These are phyloP conservation scores for Drosophila arizonae DNA, from an alignment of 1,140 invertebrate species.

Conservation along the genomic window DNA sequence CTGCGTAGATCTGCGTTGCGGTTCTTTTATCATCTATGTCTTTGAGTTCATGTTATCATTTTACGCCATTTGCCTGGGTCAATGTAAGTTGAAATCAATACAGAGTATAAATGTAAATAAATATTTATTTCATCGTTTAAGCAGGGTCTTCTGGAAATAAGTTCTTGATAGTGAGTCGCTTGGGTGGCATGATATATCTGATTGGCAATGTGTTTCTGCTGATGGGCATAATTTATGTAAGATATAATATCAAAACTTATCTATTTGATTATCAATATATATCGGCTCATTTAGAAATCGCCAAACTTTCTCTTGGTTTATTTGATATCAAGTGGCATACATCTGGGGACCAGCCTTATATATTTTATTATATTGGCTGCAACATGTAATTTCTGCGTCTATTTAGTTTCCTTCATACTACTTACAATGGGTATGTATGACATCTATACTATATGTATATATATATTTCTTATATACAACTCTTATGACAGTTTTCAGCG, in stretches of 20 bases:
- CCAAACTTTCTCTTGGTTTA: constrained; percentile 1
- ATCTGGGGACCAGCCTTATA: neutral
- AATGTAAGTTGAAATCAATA: constrained; percentile 34
- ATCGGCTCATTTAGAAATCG: constrained; percentile 2
- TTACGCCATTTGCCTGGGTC: constrained; percentile 38
- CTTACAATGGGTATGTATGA: neutral
- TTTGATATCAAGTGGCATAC: neutral
- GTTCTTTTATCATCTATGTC: constrained; percentile 18
- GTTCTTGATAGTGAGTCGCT: constrained; percentile 1
- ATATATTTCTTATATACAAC: neutral
- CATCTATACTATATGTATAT: neutral
- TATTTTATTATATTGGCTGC: neutral
- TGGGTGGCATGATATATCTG: constrained; percentile 41
- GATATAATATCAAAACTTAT: neutral
- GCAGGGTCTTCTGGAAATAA: neutral
- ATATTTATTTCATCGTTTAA: neutral
- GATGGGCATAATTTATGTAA: constrained; percentile 37
- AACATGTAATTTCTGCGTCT: neutral
- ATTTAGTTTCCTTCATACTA: neutral
- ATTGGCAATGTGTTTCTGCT: constrained; percentile 41
- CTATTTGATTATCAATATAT: neutral
- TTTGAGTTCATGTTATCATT: constrained; percentile 21
- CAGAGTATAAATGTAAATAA: neutral
- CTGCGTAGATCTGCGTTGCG: constrained; percentile 25
- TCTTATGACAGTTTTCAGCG: constrained; percentile 26